Percentiles rank a stretch among this genome's conserved stretches.
Conservation (phyloP, 2,888 invertebrate species). For the Myathropa florea region DNA sequence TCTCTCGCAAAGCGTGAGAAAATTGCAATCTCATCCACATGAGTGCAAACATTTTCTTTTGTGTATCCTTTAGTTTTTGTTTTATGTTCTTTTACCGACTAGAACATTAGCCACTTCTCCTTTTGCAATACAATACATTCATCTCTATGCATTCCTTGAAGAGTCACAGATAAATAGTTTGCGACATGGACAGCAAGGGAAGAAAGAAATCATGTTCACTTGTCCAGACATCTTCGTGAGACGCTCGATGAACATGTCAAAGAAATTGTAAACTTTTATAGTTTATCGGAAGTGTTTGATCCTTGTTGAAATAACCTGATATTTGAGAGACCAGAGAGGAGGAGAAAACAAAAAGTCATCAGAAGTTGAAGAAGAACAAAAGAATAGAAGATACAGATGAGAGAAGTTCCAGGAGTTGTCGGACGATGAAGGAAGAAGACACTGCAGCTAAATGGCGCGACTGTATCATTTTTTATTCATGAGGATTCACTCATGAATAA, state of each 20-base stretch:
- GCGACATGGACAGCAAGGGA: not conserved
- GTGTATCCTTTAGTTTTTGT: not conserved
- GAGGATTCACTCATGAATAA: not conserved
- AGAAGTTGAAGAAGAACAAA: not conserved
- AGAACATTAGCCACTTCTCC: not conserved
- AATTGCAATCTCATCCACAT: constrained; percentile 13
- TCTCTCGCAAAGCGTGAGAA: constrained; percentile 51
- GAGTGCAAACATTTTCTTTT: not conserved
- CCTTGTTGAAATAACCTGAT: constrained; percentile 9
- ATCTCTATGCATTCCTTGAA: not conserved
- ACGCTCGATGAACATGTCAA: constrained; percentile 42
- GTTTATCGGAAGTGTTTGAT: constrained; percentile 45
- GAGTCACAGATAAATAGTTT: not conserved
- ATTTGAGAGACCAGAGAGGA: not conserved
- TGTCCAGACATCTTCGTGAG: not conserved
- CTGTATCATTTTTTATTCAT: not conserved
- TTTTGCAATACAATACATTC: not conserved
- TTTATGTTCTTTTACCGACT: not conserved
- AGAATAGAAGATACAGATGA: not conserved
- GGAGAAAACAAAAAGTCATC: too few relatives aligned
- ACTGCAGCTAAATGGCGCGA: not conserved
- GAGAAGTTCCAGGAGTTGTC: not conserved
- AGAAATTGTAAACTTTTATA: constrained; percentile 28
- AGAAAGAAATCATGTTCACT: not conserved
- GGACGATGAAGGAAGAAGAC: not conserved